phyloP scores from a whole-genome alignment of 2,888 invertebrate species.

The Brachypalpus laphriformis region DNA sequence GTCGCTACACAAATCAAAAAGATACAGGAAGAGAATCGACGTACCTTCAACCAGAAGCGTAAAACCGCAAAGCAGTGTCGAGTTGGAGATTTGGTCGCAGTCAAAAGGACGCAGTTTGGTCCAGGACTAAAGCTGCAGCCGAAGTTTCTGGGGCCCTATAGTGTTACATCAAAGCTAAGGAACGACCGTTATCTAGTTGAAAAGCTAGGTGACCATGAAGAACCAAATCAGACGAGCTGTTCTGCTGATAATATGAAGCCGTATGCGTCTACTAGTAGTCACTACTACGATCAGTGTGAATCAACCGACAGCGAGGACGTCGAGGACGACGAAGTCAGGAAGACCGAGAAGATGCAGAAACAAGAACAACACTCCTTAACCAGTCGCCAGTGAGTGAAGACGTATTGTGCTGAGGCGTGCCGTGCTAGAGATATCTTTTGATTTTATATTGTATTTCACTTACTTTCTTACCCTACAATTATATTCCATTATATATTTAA shows the following conservation, averaged over 20 bases:
- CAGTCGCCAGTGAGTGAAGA: not conserved
- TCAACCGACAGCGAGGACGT: not conserved
- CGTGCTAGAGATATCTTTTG: too few species aligned
- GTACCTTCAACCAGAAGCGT: not conserved
- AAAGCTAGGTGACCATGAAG: not conserved
- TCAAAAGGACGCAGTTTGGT: not conserved
- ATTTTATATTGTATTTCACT: too few species aligned
- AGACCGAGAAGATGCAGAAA: not conserved
- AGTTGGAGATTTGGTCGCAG: not conserved
- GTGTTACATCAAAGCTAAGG: not conserved
- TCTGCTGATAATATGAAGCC: constrained; percentile 1
- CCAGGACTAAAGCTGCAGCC: not conserved
- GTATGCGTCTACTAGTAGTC: not conserved
- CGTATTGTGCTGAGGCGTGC: not conserved
- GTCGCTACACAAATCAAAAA: not conserved
- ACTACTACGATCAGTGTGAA: not conserved
- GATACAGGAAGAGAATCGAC: constrained; percentile 13
- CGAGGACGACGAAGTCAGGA: not conserved
- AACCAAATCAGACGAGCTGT: not conserved
- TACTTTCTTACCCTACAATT: too few species aligned
- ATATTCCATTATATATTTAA: too few species aligned
- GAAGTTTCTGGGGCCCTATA: not conserved
- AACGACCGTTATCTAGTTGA: too few species aligned
- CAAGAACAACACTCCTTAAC: not conserved
- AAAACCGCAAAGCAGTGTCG: not conserved